These are phyloP conservation scores for Drosophila lowei DNA, from an alignment of 1,140 invertebrate genomes.

Conservation along the genomic window DNA sequence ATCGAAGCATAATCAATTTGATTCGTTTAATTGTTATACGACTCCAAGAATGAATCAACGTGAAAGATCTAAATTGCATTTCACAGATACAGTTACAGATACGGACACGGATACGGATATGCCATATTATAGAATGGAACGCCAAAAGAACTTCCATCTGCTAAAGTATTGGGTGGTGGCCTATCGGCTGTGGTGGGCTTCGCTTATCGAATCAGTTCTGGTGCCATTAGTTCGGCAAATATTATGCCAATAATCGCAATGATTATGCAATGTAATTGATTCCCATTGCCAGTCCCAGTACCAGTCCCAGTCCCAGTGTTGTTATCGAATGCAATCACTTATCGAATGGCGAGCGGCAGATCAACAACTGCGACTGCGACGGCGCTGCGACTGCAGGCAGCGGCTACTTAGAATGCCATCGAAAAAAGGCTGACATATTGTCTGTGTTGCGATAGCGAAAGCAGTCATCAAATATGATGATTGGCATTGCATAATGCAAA, in stretches of 20 bases:
- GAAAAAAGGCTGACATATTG: slow-evolving; percentile 1
- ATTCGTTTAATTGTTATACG: slow-evolving; percentile 4
- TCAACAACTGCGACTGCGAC: slow-evolving; percentile 6
- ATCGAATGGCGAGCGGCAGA: slow-evolving; percentile 9
- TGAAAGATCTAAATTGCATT: too few species aligned
- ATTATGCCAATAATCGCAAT: too few species aligned
- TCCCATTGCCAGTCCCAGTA: not conserved
- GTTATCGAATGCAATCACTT: slow-evolving; percentile 25
- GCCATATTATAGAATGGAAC: too few species aligned
- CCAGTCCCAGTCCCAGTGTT: not conserved
- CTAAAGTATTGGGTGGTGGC: too few species aligned
- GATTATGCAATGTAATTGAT: slow-evolving; percentile 19
- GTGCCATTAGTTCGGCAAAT: too few species aligned
- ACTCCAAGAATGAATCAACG: too few species aligned
- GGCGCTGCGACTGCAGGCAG: not conserved
- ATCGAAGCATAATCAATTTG: slow-evolving; percentile 27
- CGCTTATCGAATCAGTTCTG: too few species aligned
- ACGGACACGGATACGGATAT: too few species aligned
- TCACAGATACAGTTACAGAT: too few species aligned
- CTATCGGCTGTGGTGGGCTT: too few species aligned
- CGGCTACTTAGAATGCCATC: slow-evolving; percentile 16
- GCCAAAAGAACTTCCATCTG: too few species aligned
- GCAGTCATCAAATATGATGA: slow-evolving; percentile 61
- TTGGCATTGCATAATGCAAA: slow-evolving; percentile 67
- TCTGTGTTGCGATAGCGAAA: slow-evolving; percentile 51